phyloP scores from a whole-genome alignment of 1,140 invertebrate genomes.

The Cyclargus thomasi region DNA sequence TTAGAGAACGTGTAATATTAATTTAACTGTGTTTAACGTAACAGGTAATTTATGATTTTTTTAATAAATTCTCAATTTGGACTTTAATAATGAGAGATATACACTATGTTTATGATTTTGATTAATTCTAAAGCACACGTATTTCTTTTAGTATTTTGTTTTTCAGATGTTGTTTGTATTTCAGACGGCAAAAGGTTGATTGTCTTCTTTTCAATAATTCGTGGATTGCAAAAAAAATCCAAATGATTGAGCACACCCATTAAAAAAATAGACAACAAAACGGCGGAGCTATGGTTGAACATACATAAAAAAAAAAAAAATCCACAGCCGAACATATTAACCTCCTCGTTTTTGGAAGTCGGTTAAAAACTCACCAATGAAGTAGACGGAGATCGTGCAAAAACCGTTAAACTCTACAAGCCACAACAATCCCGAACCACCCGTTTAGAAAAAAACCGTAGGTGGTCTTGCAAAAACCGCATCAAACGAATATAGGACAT shows the following conservation, averaged over 20 bases:
- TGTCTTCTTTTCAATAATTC: too few species aligned
- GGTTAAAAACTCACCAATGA: background rate
- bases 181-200: too few species aligned
- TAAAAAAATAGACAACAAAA: too few species aligned
- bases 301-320: too few species aligned
- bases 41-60: background rate
- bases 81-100: background rate
- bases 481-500: slow-evolving; percentile 3
- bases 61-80: background rate
- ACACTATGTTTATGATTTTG: too few species aligned
- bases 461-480: slow-evolving; percentile 1
- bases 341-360: too few species aligned
- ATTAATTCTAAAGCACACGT: too few species aligned
- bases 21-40: background rate
- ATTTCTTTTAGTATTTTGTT: too few species aligned
- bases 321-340: too few species aligned
- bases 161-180: too few species aligned
- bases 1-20: background rate
- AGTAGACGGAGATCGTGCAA: background rate
- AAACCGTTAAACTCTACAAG: background rate
- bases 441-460: slow-evolving; percentile 2
- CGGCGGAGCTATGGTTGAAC: too few species aligned
- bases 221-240: background rate
- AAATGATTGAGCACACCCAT: background rate
- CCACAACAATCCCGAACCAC: background rate